These are phyloP conservation scores for Rhamnusium bicolor DNA, from an alignment of 2,888 invertebrate species.

Conservation along the genomic window DNA sequence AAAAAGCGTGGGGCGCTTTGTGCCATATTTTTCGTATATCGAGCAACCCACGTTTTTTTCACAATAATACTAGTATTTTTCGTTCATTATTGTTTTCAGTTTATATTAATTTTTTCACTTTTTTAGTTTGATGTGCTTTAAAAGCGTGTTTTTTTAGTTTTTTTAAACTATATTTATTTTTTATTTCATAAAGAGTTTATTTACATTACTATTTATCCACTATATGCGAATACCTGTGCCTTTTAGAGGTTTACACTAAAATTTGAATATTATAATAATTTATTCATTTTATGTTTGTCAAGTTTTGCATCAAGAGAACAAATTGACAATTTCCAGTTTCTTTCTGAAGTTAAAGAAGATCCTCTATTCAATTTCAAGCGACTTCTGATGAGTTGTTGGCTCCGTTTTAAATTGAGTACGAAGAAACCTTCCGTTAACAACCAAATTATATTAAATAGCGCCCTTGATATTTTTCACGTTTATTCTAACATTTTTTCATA, in stretches of 20 bases:
- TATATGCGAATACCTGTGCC: too few relatives aligned
- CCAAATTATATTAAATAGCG: constrained; percentile 14
- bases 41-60: too few relatives aligned
- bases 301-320: background rate
- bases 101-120: too few relatives aligned
- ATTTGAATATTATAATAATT: background rate
- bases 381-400: constrained; percentile 21
- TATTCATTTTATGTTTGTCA: constrained; percentile 1
- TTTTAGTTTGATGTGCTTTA: too few relatives aligned
- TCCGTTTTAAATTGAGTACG: constrained; percentile 3
- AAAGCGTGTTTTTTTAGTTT: too few relatives aligned
- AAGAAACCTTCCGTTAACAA: constrained; percentile 6
- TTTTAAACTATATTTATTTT: too few relatives aligned
- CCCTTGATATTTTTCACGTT: constrained; percentile 1
- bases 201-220: too few relatives aligned
- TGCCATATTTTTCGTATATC: too few relatives aligned
- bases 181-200: too few relatives aligned
- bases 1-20: too few relatives aligned
- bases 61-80: too few relatives aligned
- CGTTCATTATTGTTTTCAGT: too few relatives aligned
- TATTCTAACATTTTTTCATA: background rate
- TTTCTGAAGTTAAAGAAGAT: constrained; percentile 6
- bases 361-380: constrained; percentile 11
- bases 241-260: background rate
- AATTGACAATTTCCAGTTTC: constrained; percentile 15